Base-by-base conservation (phyloP, 2,113 vertebrate species). In the Onychostoma macrolepis region DNA sequence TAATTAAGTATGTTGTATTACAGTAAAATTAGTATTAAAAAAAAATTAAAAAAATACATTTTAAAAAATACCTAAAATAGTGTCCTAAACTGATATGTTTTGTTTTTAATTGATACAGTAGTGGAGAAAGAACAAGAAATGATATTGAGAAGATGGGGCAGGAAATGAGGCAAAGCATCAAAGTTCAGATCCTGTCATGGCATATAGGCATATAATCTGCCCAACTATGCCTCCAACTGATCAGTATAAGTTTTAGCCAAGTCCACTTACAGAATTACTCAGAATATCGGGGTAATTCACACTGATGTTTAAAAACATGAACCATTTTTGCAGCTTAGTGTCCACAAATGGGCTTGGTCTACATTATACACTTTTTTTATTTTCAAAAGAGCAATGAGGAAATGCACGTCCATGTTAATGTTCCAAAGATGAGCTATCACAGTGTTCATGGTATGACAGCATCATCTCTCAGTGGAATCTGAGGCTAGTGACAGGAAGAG, bases 391-490 rank as follows among this genome's bases (percentile, higher is more conserved):
- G 71, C 67, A 71, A 71, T 38, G 38, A 75, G 38, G 2, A 24
- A 75, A 75, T 75, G 13, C 21, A 45, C 19, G 21, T 36, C 50
- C 50, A n/a, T 36, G 50, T 24, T 21, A 11, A n/a, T 58, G 30
- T 38, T n/a, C 21, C 53, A 61, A n/a, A n/a, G 53, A 26, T 28
- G 28, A 84, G 48, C 11, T 43, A 41, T 67, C 10, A 19, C 30
- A 82, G n/a, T 11, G 6, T 45, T 19, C 15, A 28, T 30, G 26
- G 5, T 24, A 7, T 43, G 56, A 21, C 28, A 56, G 58, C 43
- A 71, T 65, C 36, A 43, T 69, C n/a, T 58, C 56, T 30, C 45
- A 63, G 61, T 76, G 26, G 58, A 87, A 19, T 75, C 72, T 69
- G 6, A 65, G 43, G 13, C 30, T 1, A 10, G 26, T 43, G 28